phyloP scores from a whole-genome alignment of 2,797 vertebrate genomes.

The Synanceia verrucosa region DNA sequence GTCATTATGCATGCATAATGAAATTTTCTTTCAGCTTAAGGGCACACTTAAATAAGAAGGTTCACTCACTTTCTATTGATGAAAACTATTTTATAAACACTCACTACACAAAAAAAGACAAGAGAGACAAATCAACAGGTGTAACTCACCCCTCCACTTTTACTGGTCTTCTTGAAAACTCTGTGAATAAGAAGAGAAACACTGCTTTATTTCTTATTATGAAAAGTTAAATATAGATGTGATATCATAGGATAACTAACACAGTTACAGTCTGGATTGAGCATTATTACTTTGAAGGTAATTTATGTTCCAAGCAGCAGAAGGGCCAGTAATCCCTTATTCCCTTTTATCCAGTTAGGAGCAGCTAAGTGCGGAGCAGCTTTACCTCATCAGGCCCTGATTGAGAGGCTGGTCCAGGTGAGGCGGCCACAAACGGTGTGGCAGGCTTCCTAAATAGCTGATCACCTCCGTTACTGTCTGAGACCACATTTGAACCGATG shows the following conservation, averaged over 20 bases:
- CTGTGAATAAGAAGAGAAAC: conserved; percentile 66
- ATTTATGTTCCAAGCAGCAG: conserved; percentile 27
- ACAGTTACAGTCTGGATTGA: conserved; percentile 3
- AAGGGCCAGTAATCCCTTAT: conserved; percentile 54
- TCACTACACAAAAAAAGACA: not conserved
- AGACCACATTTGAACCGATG: conserved; percentile 1
- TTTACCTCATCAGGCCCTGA: conserved; percentile 52
- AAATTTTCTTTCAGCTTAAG: too few relatives aligned
- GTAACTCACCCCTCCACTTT: conserved; percentile 85
- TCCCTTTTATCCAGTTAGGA: conserved; percentile 61
- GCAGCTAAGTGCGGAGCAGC: conserved; percentile 65
- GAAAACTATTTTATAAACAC: not conserved
- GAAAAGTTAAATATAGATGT: not conserved
- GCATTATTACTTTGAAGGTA: conserved; percentile 7
- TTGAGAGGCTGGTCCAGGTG: conserved; percentile 50
- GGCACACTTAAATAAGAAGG: too few relatives aligned
- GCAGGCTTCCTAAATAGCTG: conserved; percentile 25
- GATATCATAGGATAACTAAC: not conserved
- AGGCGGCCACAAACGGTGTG: conserved; percentile 27
- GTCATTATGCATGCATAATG: too few relatives aligned
- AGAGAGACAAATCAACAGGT: not conserved
- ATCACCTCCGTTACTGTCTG: conserved; percentile 9
- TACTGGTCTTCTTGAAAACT: conserved; percentile 93
- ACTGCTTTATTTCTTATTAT: not conserved
- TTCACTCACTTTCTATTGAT: not conserved